Evolutionary conservation across 92 coral and sea anemone species (phyloP).

Genomic region (Porites cylindrica): DNA sequence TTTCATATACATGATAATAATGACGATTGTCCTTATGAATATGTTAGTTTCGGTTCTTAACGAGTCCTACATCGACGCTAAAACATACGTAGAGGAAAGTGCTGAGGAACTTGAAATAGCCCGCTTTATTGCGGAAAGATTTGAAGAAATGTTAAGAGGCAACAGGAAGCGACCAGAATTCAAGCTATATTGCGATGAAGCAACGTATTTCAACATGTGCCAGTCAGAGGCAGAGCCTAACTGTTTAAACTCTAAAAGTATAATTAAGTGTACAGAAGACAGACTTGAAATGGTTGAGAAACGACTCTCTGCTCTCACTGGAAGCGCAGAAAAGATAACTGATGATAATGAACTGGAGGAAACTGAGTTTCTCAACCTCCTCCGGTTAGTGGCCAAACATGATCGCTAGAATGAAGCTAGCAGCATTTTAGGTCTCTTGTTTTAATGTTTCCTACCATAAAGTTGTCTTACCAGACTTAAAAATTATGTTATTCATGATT

Average conservation of each 20-base stretch:
- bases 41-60: constrained; percentile 56
- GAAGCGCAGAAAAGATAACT: background rate
- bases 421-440: no score
- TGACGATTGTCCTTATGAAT: constrained; percentile 53
- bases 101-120: constrained; percentile 60
- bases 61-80: constrained; percentile 52
- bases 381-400: background rate
- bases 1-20: constrained; percentile 4
- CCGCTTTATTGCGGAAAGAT: constrained; percentile 36
- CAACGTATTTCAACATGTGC: constrained; percentile 25
- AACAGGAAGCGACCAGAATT: background rate
- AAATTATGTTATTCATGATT: no score
- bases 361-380: constrained; percentile 9
- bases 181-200: constrained; percentile 33
- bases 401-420: no score
- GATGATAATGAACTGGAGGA: constrained; percentile 1
- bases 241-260: constrained; percentile 39
- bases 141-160: constrained; percentile 4
- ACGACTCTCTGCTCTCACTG: background rate
- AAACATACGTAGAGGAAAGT: constrained; percentile 28
- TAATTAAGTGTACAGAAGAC: constrained; percentile 8
- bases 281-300: constrained; percentile 4
- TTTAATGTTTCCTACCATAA: no score
- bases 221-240: constrained; percentile 38
- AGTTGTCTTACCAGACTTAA: no score